These are phyloP conservation scores for Tenthredo livida DNA, from an alignment of 2,888 invertebrate genomes.

Conservation along the genomic window DNA sequence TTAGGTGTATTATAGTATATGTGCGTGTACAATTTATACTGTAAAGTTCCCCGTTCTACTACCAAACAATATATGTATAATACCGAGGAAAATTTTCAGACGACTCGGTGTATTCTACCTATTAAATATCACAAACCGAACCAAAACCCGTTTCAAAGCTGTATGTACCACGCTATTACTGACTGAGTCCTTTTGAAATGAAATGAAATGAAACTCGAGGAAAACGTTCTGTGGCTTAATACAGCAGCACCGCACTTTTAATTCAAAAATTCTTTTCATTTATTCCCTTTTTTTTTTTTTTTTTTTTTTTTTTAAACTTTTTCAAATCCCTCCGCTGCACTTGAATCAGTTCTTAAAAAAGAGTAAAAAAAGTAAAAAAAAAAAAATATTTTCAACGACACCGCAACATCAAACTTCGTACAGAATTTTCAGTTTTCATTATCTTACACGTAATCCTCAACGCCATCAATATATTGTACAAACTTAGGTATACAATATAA, in stretches of 20 bases:
- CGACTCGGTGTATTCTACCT: background rate
- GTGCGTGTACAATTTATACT: background rate
- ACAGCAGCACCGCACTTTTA: background rate
- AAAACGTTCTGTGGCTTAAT: conserved; percentile 21
- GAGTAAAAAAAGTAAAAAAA: too few species aligned
- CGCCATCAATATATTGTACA: background rate
- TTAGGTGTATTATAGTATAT: background rate
- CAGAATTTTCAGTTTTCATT: background rate
- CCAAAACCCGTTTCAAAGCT: background rate
- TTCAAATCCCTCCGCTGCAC: background rate
- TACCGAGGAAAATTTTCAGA: background rate
- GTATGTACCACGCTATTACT: background rate
- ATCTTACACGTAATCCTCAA: background rate
- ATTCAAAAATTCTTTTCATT: conserved; percentile 30
- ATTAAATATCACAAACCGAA: conserved; percentile 23
- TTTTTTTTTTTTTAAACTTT: background rate
- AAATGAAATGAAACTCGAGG: background rate
- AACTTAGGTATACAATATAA: background rate
- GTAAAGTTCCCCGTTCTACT: background rate
- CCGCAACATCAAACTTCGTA: background rate
- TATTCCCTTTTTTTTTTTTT: too few species aligned
- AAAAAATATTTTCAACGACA: background rate
- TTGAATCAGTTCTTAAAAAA: background rate
- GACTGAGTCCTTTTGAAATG: background rate
- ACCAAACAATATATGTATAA: conserved; percentile 26